Conservation (phyloP, 35 echinoderm and acorn worm species). For the Apostichopus californicus region DNA sequence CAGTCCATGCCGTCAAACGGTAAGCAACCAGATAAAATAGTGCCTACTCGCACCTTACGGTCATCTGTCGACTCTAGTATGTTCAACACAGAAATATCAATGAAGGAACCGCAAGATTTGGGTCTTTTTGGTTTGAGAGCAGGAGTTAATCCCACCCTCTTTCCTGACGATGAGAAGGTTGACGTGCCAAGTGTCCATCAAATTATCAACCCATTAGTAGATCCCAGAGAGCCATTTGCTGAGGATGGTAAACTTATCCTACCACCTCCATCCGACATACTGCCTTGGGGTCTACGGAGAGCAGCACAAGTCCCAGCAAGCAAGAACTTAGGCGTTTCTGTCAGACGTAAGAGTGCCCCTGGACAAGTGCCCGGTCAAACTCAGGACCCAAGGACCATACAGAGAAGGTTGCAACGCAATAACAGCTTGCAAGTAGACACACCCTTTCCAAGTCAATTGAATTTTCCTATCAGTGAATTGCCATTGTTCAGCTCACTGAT, state of each 20-base stretch:
- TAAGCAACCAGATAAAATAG: not conserved
- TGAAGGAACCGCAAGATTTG: not conserved
- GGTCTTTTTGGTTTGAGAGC: not conserved
- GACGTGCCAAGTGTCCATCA: not conserved
- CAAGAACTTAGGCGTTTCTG: slow-evolving; percentile 22
- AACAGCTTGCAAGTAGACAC: not conserved
- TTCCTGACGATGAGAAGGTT: not conserved
- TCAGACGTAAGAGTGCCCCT: slow-evolving; percentile 17
- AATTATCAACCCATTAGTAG: slow-evolving; percentile 17
- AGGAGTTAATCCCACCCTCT: not conserved
- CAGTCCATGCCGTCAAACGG: not conserved
- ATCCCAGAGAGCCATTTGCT: not conserved
- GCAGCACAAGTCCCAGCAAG: not conserved
- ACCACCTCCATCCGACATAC: not conserved
- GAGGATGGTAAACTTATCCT: not conserved
- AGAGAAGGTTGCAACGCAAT: slow-evolving; percentile 2
- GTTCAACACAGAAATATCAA: not conserved
- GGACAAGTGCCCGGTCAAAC: not conserved
- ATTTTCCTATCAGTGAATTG: slow-evolving; percentile 27
- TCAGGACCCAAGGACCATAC: not conserved
- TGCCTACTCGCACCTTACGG: not conserved
- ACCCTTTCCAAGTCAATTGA: not conserved
- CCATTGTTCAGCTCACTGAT: slow-evolving; percentile 3
- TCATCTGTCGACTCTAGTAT: not conserved
- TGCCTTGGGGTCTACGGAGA: not conserved